These are phyloP conservation scores for Mythimna vitellina DNA, from an alignment of 2,888 invertebrate species.

Conservation along the genomic window DNA sequence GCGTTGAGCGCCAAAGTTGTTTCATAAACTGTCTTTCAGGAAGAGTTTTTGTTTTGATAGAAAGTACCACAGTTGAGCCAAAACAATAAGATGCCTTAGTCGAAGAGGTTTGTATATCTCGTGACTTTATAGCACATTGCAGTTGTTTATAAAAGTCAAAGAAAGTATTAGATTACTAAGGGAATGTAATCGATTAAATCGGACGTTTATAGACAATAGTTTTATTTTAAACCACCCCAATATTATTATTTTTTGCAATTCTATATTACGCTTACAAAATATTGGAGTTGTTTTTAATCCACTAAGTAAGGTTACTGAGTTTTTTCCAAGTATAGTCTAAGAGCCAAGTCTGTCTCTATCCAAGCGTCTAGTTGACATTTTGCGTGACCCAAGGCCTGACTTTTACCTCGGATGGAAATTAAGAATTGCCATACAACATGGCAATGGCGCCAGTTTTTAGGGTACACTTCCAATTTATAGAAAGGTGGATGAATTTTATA, in stretches of 20 bases:
- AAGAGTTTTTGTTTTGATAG: conserved; percentile 40
- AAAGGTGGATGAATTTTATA: too few relatives aligned
- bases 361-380: too few relatives aligned
- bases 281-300: not conserved
- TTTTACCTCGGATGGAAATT: too few relatives aligned
- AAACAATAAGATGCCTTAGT: conserved; percentile 38
- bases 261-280: not conserved
- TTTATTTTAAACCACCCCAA: conserved; percentile 16
- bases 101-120: conserved; percentile 3
- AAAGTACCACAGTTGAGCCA: conserved; percentile 22
- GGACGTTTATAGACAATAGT: conserved; percentile 29
- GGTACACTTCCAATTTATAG: too few relatives aligned
- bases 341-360: too few relatives aligned
- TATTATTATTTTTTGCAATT: not conserved
- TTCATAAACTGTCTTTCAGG: conserved; percentile 30
- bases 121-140: conserved; percentile 26
- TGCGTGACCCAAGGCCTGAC: too few relatives aligned
- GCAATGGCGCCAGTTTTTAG: too few relatives aligned
- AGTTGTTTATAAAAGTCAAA: conserved; percentile 40
- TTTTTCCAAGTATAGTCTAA: not conserved
- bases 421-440: too few relatives aligned
- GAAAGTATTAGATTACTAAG: conserved; percentile 43
- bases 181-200: conserved; percentile 30
- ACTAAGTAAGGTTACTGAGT: not conserved
- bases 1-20: conserved; percentile 54